phyloP scores from a whole-genome alignment of 2,797 vertebrate species.

The Periophthalmus magnuspinnatus region DNA sequence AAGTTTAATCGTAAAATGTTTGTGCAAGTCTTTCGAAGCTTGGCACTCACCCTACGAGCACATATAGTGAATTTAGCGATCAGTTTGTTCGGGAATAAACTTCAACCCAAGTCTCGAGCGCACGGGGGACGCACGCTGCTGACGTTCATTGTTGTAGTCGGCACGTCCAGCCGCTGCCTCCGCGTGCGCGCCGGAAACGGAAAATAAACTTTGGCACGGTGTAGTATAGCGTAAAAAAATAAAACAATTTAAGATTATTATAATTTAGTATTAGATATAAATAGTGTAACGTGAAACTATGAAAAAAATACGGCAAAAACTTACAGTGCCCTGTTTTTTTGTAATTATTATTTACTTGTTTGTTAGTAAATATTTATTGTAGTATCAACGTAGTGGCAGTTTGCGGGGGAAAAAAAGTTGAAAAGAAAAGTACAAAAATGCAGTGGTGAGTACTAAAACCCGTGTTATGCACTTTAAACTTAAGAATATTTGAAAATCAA shows the following conservation, averaged over 20 bases:
- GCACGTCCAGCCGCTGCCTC: conserved; percentile 34
- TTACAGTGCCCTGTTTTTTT: too few relatives aligned
- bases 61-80: conserved; percentile 30
- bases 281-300: neutral
- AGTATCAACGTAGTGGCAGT: too few relatives aligned
- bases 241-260: neutral
- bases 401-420: too few relatives aligned
- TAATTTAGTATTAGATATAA: neutral
- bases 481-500: too few relatives aligned
- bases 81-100: conserved; percentile 32
- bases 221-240: neutral
- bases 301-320: too few relatives aligned
- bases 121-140: conserved; percentile 17
- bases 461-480: too few relatives aligned
- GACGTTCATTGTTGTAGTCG: conserved; percentile 51
- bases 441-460: too few relatives aligned
- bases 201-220: neutral
- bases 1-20: neutral
- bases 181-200: conserved; percentile 30
- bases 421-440: too few relatives aligned
- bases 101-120: conserved; percentile 17
- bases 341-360: too few relatives aligned
- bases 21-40: neutral
- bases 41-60: conserved; percentile 57
- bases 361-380: too few relatives aligned